Evolutionary conservation across 1,140 invertebrate species (phyloP).

Genomic region (Megathymus violae): DNA sequence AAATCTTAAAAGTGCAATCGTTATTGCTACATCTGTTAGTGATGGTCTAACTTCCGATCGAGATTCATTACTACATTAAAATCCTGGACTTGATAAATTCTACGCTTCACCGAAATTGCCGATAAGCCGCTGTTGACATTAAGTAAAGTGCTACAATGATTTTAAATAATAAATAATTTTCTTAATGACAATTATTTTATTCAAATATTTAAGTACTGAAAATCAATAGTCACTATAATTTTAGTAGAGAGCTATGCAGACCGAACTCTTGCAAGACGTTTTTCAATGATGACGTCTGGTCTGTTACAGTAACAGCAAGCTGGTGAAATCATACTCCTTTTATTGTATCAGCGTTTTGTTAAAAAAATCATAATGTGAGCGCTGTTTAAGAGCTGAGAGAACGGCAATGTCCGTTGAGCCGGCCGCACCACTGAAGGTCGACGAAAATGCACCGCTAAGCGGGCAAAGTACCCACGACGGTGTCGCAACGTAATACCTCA

Average conservation of each 20-base stretch:
- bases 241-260: neutral
- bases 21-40: too few relatives aligned
- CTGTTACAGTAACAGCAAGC: constrained; percentile 1
- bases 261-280: constrained; percentile 7
- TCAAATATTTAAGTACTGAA: neutral
- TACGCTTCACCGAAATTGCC: too few relatives aligned
- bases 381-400: constrained; percentile 39
- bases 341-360: neutral
- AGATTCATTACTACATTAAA: too few relatives aligned
- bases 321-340: constrained; percentile 7
- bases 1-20: too few relatives aligned
- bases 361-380: constrained; percentile 14
- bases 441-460: constrained; percentile 57
- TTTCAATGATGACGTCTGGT: neutral
- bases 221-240: neutral
- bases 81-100: too few relatives aligned
- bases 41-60: too few relatives aligned
- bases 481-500: constrained; percentile 34
- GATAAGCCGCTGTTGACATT: too few relatives aligned
- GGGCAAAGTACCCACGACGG: constrained; percentile 42
- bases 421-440: constrained; percentile 48
- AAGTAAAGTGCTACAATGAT: too few relatives aligned
- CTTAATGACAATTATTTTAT: neutral
- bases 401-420: constrained; percentile 20
- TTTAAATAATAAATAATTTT: too few relatives aligned